A percentile compares a stretch with the other conserved stretches of the same genome.
Conservation (phyloP, 2,888 invertebrate genomes). For the Gryllus longicercus region DNA sequence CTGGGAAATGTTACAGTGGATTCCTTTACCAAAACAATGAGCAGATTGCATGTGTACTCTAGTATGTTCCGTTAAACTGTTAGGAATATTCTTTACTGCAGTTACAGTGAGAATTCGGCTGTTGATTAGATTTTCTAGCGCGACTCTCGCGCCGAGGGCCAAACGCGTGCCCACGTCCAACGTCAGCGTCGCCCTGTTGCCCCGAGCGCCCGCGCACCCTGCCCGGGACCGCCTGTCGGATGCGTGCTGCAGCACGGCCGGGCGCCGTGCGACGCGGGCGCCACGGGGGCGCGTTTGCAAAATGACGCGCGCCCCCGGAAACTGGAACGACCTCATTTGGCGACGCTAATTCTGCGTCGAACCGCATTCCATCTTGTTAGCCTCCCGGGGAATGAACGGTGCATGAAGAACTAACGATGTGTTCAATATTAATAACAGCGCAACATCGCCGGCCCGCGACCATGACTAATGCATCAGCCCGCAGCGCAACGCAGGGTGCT, state of each 20-base stretch:
- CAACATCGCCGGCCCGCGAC: background rate
- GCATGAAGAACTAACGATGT: conserved; percentile 17
- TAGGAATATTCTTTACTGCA: too few relatives aligned
- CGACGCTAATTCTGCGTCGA: conserved; percentile 5
- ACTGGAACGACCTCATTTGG: background rate
- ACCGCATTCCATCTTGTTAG: conserved; percentile 10
- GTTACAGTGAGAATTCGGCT: too few relatives aligned
- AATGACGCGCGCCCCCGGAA: too few relatives aligned
- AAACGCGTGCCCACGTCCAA: too few relatives aligned
- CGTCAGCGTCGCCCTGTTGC: too few relatives aligned
- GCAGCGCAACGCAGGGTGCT: background rate
- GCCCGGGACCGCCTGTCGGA: background rate
- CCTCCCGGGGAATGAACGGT: conserved; percentile 11
- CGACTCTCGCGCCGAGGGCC: too few relatives aligned
- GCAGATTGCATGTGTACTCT: too few relatives aligned
- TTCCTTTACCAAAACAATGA: too few relatives aligned
- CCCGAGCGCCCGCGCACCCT: background rate
- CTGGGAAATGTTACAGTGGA: too few relatives aligned
- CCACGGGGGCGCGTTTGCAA: background rate
- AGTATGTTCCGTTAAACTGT: too few relatives aligned
- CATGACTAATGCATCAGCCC: conserved; percentile 17
- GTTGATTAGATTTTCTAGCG: too few relatives aligned
- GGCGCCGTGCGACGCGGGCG: background rate
- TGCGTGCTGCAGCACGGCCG: background rate
- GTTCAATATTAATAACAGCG: conserved; percentile 2